Conservation (phyloP, 2,888 invertebrate genomes). For the Galerucella pusilla region DNA sequence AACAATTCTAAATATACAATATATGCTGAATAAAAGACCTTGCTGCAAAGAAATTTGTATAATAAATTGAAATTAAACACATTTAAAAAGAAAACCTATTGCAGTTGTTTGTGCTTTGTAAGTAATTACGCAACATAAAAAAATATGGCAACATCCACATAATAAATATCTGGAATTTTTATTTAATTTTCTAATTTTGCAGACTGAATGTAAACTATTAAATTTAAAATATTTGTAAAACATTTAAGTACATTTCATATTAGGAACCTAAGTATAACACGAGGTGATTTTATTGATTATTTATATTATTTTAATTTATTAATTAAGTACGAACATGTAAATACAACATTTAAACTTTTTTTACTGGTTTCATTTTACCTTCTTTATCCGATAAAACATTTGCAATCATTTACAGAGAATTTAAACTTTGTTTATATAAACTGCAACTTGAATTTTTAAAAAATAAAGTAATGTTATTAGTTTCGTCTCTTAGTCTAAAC, state of each 20-base stretch:
- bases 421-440: background rate
- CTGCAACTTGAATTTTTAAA: background rate
- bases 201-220: constrained; percentile 2
- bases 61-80: background rate
- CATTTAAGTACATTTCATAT: constrained; percentile 20
- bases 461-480: background rate
- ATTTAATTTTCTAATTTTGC: background rate
- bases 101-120: background rate
- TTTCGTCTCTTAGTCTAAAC: too few relatives aligned
- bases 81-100: constrained; percentile 1
- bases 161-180: background rate
- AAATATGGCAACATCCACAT: background rate
- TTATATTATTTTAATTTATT: constrained; percentile 44
- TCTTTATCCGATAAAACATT: constrained; percentile 36
- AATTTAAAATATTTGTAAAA: constrained; percentile 12
- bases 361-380: constrained; percentile 50
- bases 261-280: constrained; percentile 20
- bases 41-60: too few relatives aligned
- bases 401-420: constrained; percentile 5
- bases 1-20: too few relatives aligned
- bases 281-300: constrained; percentile 38
- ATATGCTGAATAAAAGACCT: too few relatives aligned
- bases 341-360: constrained; percentile 50
- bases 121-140: background rate
- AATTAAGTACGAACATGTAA: constrained; percentile 54